Evolutionary conservation across 1,140 invertebrate species (phyloP).

Genomic region (Drosophila guanche): DNA sequence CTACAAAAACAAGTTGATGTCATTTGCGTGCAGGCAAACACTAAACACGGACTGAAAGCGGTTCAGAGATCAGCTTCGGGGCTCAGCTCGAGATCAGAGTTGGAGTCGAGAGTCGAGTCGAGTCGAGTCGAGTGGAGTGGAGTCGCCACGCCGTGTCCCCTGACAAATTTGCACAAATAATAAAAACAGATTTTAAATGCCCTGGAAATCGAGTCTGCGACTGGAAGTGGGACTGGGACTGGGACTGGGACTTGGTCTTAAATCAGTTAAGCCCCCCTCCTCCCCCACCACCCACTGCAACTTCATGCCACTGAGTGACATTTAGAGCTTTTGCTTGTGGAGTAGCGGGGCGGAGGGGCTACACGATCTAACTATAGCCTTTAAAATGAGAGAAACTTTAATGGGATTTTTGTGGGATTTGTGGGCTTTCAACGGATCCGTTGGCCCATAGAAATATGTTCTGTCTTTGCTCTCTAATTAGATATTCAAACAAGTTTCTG

Average conservation of each 20-base stretch:
- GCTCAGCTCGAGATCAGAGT: slow-evolving; percentile 34
- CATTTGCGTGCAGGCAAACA: slow-evolving; percentile 68
- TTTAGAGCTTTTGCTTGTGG: slow-evolving; percentile 42
- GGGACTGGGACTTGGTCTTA: slow-evolving; percentile 23
- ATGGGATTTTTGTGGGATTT: slow-evolving; percentile 15
- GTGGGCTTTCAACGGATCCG: slow-evolving; percentile 18
- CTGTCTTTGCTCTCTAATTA: slow-evolving; percentile 26
- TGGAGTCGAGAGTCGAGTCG: slow-evolving; percentile 29
- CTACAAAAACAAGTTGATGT: slow-evolving; percentile 66
- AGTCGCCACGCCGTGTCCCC: slow-evolving; percentile 37
- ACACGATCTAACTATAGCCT: slow-evolving; percentile 13
- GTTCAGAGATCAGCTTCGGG: slow-evolving; percentile 61
- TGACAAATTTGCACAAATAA: slow-evolving; percentile 59
- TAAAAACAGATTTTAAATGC: slow-evolving; percentile 58
- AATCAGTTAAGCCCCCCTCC: slow-evolving; percentile 28
- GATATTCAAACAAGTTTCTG: slow-evolving; percentile 1
- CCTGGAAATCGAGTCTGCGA: slow-evolving; percentile 48
- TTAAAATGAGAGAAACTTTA: slow-evolving; percentile 38
- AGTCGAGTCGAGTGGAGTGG: too few species aligned
- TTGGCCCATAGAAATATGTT: slow-evolving; percentile 7
- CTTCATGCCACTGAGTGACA: slow-evolving; percentile 26
- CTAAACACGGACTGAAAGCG: slow-evolving; percentile 46
- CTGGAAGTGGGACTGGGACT: slow-evolving; percentile 7
- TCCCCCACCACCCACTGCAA: slow-evolving; percentile 8
- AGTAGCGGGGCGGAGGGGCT: background rate